Evolutionary conservation across 2,113 vertebrate genomes (phyloP), one percentile per base, ranked within the genome.

Genomic region (Capreolus pygargus): DNA sequence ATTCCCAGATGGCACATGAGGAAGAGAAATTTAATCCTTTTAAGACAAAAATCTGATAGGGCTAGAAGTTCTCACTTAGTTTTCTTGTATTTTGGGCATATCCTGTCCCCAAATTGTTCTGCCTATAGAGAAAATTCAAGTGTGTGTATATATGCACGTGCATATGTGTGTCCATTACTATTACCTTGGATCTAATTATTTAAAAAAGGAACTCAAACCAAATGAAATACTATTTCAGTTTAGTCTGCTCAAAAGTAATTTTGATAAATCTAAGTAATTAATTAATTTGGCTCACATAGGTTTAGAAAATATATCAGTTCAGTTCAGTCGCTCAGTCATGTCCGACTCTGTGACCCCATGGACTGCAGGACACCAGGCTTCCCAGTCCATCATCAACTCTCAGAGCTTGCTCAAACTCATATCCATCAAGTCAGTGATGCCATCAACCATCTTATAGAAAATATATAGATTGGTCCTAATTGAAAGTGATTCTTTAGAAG

Each of bases 221-320:
- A 92, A 88, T 83, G 78, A 90, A 94, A 60, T 82, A 30, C 33
- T 97, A 43, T 89, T 93, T 97, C 33, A 84, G 17, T 61, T 96
- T 87, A 74, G 19, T 91, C 1, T 97, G 50, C 39, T 95, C 76
- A 78, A 55, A 97, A 85, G 28, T 70, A 64, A 60, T 94, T 97
- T 96, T 90, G 54, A 96, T 64, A 90, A 88, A 89, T 93, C 50
- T 30, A 57, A 39, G n/a, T 39, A 70, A 52, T 52, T 78, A 64
- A 14, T 76, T 90, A 60, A 36, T 90, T 74, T 61, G 36, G 14
- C 57, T 96, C 33, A 30, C 27, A 36, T 64, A 21, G 27, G 90
- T 98, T 96, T 94, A 85, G 78, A 95, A 95, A 89, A 78, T 87
- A 30, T 39, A 30, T 74, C 64, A 74, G 67, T 74, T 74, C 36